Base-by-base conservation (phyloP, 2,888 invertebrate genomes). In the Drosophila cognata region DNA sequence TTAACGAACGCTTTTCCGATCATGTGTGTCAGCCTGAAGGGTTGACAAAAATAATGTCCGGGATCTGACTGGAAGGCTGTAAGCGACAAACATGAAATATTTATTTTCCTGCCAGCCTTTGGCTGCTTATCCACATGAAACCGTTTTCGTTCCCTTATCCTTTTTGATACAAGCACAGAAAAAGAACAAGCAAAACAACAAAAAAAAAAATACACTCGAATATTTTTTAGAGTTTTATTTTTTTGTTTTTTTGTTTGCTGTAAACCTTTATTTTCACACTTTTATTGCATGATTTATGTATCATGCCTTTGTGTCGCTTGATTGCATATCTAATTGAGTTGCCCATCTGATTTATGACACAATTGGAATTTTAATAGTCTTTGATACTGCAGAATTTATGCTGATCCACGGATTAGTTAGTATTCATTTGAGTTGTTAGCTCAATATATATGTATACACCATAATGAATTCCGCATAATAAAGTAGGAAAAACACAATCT, bases 251-350 rank as follows among this genome's bases (percentile, higher is more conserved):
- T n/a, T 46, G 31, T 7, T 41, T n/a, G 6, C 25, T 36, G 61
- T 53, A 63, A 71, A 63, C 60, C 68, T 77, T 59, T 78, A 46
- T 64, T 67, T 83, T 77, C 74, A 80, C 81, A 77, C 74, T 77
- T 83, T 77, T 74, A 70, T 72, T 83, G 71, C 74, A 81, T 77
- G 77, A 77, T 81, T 74, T 83, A 77, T 77, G 69, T 67, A 66
- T 33, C 21, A 50, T 62, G 68, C 55, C 52, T 53, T 51, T 77
- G 61, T 81, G 81, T 60, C 71, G 58, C 63, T 51, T 58, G 84
- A 81, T 81, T 74, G 74, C 71, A 74, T 81, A 77, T 77, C 71
- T 83, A 77, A 83, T 81, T 83, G 74, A 81, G 78, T 77, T 69
- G 65, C 55, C 56, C 62, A 41, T 48, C 65, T 71, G 67, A 81